Base-by-base conservation (phyloP, 30 jellyfish, hydroid and myxozoan species). In the Chrysaora quinquecirrha region DNA sequence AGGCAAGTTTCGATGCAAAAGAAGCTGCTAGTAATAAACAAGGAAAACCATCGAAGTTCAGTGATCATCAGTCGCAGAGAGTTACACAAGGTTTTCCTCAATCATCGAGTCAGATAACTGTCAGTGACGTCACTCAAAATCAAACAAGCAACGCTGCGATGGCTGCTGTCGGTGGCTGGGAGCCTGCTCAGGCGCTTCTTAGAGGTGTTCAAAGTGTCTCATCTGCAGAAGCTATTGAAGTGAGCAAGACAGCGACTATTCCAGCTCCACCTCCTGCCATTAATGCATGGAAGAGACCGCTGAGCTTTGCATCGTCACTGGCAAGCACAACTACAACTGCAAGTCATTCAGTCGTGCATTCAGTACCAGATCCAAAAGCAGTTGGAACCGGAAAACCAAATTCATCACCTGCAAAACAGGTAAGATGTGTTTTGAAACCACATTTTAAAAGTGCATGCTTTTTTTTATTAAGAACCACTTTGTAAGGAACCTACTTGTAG, bases 141-240 rank as follows among this genome's bases (percentile, higher is more conserved):
- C 96, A 85, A 30, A 61, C 93, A 1, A 93, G 98, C 76, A 93
- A 93, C 48, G 97, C 97, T 3, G 97, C 97, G 2, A 87, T 93
- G 96, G 97, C 96, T 10, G 98, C 96, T 46, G 95, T 93, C n/a
- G 98, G 98, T 11, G 98, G 84, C 18, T 93, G 98, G 98, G 98
- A 93, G 64, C 98, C 98, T 21, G 98, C 98, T 4, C 97, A 87
- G 66, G 93, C 96, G 19, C 63, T 93, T 27, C 85, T 87, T 60
- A 81, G 97, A 50, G 86, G 97, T 32, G 85, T 74, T 27, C 90
- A 76, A 38, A 64, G 84, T 48, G 81, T 69, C 20, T 20, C 88
- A 12, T 73, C 87, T 20, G 58, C 86, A 28, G 91, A 73, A 11
- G 66, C 25, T 11, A 58, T 76, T 0, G 92, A 87, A 6, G 83